These are phyloP conservation scores for Eupithecia inturbata DNA, from an alignment of 2,888 invertebrate species.

Conservation along the genomic window DNA sequence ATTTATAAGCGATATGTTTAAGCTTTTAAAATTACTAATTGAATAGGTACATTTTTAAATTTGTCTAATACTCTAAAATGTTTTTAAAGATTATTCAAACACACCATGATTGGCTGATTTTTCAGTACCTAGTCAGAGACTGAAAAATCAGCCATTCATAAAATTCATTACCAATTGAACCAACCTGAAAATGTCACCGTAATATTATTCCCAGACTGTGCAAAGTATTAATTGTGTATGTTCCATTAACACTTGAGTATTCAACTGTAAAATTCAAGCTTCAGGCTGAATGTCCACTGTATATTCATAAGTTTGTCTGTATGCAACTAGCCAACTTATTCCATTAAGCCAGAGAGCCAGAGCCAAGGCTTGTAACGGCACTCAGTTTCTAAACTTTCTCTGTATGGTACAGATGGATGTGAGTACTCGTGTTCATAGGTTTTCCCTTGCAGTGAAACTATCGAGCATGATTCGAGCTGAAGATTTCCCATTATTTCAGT, in stretches of 20 bases:
- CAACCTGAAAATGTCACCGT: background rate
- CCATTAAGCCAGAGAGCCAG: constrained; percentile 20
- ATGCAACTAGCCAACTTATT: constrained; percentile 26
- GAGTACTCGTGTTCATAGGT: too few species aligned
- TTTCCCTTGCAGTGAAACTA: too few species aligned
- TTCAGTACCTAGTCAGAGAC: too few species aligned
- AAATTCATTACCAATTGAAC: background rate
- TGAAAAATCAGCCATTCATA: background rate
- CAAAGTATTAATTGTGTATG: background rate
- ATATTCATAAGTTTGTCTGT: constrained; percentile 15
- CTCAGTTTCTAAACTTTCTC: constrained; percentile 13
- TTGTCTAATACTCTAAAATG: background rate
- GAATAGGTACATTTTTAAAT: background rate
- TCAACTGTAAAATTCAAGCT: constrained; percentile 6
- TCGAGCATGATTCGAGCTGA: too few species aligned
- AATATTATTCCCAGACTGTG: background rate
- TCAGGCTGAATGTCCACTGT: constrained; percentile 5
- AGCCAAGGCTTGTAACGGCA: constrained; percentile 1
- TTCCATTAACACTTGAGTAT: constrained; percentile 1
- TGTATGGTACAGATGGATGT: background rate
- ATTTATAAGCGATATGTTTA: too few species aligned
- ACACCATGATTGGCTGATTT: background rate
- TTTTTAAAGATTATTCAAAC: background rate
- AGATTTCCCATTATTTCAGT: too few species aligned
- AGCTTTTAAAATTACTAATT: too few species aligned